These are phyloP conservation scores for Hemithea aestivaria DNA, from an alignment of 2,888 invertebrate species.

Conservation along the genomic window DNA sequence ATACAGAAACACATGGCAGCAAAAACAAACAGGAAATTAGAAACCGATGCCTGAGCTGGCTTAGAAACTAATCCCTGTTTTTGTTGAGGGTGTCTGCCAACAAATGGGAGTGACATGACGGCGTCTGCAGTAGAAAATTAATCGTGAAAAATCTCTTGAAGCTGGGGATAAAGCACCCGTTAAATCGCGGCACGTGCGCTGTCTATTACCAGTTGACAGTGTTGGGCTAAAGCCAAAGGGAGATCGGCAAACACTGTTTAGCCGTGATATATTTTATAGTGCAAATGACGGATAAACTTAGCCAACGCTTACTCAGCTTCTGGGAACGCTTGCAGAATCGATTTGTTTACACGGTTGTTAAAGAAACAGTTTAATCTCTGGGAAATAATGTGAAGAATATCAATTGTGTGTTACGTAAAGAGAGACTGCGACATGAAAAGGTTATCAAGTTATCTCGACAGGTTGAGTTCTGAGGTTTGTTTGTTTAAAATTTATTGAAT, in stretches of 20 bases:
- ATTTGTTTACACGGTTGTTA: conserved; percentile 9
- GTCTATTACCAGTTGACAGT: conserved; percentile 73
- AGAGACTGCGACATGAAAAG: conserved; percentile 6
- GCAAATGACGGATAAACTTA: conserved; percentile 22
- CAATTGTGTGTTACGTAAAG: conserved; percentile 1
- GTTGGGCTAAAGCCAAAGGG: conserved; percentile 60
- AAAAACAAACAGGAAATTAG: conserved; percentile 65
- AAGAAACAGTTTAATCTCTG: not conserved
- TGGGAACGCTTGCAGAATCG: conserved; percentile 15
- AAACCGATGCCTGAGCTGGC: conserved; percentile 58
- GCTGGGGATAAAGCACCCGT: conserved; percentile 47
- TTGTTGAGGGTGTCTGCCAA: conserved; percentile 69
- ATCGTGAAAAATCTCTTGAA: conserved; percentile 72
- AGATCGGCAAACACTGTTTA: conserved; percentile 22
- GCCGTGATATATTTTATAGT: conserved; percentile 18
- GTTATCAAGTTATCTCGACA: conserved; percentile 13
- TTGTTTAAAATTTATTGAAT: conserved; percentile 15
- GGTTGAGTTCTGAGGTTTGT: conserved; percentile 13
- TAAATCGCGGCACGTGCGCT: conserved; percentile 71
- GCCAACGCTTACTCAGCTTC: conserved; percentile 25
- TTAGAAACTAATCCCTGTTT: conserved; percentile 71
- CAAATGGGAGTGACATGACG: conserved; percentile 77
- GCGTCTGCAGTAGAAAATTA: conserved; percentile 67
- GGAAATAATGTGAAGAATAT: conserved; percentile 3
- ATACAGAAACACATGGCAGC: conserved; percentile 47